These are phyloP conservation scores for Willisornis vidua DNA, from an alignment of 2,113 vertebrate genomes.

Conservation along the genomic window DNA sequence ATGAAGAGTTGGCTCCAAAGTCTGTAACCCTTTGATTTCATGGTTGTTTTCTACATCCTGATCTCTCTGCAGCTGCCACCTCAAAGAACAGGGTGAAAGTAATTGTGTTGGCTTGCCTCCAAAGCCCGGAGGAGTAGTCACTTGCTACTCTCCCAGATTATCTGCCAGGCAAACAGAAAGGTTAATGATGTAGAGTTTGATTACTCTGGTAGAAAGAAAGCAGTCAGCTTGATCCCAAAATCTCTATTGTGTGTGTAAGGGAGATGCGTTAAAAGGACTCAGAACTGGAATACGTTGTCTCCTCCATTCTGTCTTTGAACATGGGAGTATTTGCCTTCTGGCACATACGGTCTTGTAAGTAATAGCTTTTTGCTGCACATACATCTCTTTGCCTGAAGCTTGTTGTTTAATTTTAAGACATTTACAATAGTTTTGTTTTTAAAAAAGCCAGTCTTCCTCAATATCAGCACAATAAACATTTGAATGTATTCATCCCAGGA, in stretches of 20 bases:
- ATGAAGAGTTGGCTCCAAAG: slow-evolving; percentile 5
- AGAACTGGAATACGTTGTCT: background rate
- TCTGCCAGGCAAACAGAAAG: slow-evolving; percentile 61
- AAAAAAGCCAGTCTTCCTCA: background rate
- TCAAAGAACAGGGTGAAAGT: slow-evolving; percentile 35
- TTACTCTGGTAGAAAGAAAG: slow-evolving; percentile 63
- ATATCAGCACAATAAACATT: background rate
- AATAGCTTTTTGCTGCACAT: background rate
- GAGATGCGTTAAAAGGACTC: background rate
- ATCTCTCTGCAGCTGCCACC: slow-evolving; percentile 29
- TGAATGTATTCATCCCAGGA: background rate
- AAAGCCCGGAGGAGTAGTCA: slow-evolving; percentile 14
- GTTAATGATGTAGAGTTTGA: slow-evolving; percentile 64
- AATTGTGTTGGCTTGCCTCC: slow-evolving; percentile 61
- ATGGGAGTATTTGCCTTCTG: slow-evolving; percentile 19
- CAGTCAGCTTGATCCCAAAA: slow-evolving; percentile 47
- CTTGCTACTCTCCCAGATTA: slow-evolving; percentile 47
- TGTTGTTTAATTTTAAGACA: slow-evolving; percentile 15
- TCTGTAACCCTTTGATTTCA: slow-evolving; percentile 25
- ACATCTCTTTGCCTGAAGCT: background rate
- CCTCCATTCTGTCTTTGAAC: background rate
- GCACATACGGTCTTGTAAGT: background rate
- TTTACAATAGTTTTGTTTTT: background rate
- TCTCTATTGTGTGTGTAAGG: background rate
- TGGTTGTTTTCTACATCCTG: slow-evolving; percentile 30